A percentile compares a stretch with the other conserved stretches of the same genome.
phyloP scores from a whole-genome alignment of 2,113 vertebrate genomes.

The Canis aureus region DNA sequence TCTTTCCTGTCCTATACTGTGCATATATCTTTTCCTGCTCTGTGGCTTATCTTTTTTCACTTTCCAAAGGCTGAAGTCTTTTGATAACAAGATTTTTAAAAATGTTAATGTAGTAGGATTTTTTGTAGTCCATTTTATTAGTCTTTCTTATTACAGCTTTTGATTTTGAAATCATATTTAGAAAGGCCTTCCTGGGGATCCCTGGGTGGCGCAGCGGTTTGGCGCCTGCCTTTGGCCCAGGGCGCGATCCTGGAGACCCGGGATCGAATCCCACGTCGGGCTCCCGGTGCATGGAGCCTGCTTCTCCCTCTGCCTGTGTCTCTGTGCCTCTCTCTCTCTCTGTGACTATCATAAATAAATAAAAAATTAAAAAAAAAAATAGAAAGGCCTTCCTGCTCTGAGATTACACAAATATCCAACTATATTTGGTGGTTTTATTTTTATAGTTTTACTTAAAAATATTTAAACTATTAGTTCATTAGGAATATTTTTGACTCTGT shows the following conservation, averaged over 20 bases:
- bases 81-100: neutral
- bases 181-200: neutral
- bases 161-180: constrained; percentile 1
- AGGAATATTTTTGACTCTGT: neutral
- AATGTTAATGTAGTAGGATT: neutral
- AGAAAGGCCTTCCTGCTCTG: neutral
- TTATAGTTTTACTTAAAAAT: neutral
- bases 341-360: too few species aligned
- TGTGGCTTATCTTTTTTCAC: neutral
- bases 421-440: neutral
- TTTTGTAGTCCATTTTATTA: neutral
- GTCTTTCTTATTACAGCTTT: neutral
- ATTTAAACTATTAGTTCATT: neutral
- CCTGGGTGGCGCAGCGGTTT: too few species aligned
- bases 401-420: neutral
- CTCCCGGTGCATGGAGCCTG: too few species aligned
- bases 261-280: too few species aligned
- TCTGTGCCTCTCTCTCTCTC: too few species aligned
- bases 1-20: neutral
- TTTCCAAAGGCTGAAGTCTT: neutral
- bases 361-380: neutral
- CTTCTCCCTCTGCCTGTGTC: too few species aligned
- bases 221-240: too few species aligned
- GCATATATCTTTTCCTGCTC: neutral
- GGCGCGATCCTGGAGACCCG: too few species aligned